These are phyloP conservation scores for Bufotes viridis DNA, from an alignment of 2,797 vertebrate species.

Conservation along the genomic window DNA sequence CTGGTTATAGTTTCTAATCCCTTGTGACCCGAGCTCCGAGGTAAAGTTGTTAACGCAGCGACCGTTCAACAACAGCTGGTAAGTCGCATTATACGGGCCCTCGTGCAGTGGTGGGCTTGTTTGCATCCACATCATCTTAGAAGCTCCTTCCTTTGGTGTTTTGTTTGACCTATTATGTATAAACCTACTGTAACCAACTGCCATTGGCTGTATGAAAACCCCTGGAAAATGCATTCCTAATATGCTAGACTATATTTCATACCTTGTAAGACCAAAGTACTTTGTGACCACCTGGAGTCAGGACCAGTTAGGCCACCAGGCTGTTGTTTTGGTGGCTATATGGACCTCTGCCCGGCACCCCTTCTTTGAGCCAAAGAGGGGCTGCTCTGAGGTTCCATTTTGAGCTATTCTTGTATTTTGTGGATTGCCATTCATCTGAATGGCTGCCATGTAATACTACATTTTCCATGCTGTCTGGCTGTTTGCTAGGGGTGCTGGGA, in stretches of 20 bases:
- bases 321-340: background rate
- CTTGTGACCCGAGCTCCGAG: background rate
- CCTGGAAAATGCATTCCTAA: background rate
- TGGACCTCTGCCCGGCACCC: too few relatives aligned
- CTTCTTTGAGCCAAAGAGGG: too few relatives aligned
- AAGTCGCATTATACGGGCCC: background rate
- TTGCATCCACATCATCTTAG: background rate
- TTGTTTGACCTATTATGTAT: background rate
- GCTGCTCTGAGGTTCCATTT: too few relatives aligned
- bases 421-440: background rate
- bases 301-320: background rate
- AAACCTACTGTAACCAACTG: background rate
- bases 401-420: too few relatives aligned
- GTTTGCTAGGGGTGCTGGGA: too few relatives aligned
- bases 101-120: background rate
- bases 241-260: background rate
- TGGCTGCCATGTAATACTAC: background rate
- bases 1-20: background rate
- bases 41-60: background rate
- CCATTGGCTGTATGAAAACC: background rate
- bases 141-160: background rate
- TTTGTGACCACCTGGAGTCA: background rate
- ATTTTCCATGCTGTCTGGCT: background rate
- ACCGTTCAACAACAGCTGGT: background rate
- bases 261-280: background rate